A percentile compares a stretch with the other conserved stretches of the same genome.
phyloP scores from a whole-genome alignment of 2,888 invertebrate genomes.

The Heteromurus nitidus region DNA sequence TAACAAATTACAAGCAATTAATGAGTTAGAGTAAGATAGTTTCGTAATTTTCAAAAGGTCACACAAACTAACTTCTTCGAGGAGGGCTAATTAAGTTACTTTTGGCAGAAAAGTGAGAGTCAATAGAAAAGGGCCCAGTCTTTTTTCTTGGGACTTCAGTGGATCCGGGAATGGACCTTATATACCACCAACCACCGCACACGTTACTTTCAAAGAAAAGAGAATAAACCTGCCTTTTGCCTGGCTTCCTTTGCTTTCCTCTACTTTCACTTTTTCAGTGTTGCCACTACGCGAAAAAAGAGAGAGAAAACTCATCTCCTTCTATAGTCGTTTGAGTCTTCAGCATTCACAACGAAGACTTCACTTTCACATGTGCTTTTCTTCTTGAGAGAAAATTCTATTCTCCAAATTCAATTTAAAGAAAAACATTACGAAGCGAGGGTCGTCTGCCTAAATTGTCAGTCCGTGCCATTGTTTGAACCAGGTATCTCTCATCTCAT shows the following conservation, averaged over 20 bases:
- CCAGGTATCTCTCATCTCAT: constrained; percentile 74
- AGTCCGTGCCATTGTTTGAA: constrained; percentile 71
- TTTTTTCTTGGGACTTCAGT: constrained; percentile 7
- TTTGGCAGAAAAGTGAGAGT: constrained; percentile 15
- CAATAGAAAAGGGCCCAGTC: constrained; percentile 13
- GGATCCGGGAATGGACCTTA: constrained; percentile 4
- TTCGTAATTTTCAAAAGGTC: not conserved
- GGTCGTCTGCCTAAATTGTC: constrained; percentile 67
- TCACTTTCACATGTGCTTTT: constrained; percentile 29
- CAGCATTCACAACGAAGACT: constrained; percentile 33
- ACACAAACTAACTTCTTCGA: constrained; percentile 1
- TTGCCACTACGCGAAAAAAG: constrained; percentile 3
- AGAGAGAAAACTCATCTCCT: not conserved
- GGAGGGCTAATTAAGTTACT: constrained; percentile 35
- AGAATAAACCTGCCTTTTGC: not conserved
- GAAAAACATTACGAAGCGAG: constrained; percentile 48
- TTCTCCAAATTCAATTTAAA: constrained; percentile 41
- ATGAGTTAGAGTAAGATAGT: not conserved
- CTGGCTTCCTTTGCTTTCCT: no score
- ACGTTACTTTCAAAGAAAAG: constrained; percentile 17
- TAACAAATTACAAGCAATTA: not conserved
- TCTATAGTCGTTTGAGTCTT: not conserved
- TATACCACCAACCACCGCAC: constrained; percentile 19
- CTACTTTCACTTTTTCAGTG: constrained; percentile 26
- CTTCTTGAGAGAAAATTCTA: constrained; percentile 9